Conservation (phyloP, 2,113 vertebrate genomes). For the Pao palembangensis region DNA sequence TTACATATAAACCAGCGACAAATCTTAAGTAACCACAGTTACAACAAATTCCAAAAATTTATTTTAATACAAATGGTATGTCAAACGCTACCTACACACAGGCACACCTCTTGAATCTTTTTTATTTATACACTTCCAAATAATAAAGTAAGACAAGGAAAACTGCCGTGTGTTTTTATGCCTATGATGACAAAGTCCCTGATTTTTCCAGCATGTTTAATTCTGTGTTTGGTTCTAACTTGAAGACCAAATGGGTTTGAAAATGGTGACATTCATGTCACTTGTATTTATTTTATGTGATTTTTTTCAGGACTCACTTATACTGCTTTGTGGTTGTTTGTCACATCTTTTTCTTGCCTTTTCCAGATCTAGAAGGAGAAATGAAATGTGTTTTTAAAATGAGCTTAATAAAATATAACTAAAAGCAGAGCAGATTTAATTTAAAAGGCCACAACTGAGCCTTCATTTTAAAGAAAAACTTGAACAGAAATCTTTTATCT, state of each 20-base stretch:
- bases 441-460: neutral
- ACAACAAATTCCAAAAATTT: neutral
- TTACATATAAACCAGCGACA: too few relatives aligned
- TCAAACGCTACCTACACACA: neutral
- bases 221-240: neutral
- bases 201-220: conserved; percentile 4
- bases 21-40: too few relatives aligned
- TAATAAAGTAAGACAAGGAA: conserved; percentile 32
- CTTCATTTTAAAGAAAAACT: neutral
- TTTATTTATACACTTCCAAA: conserved; percentile 65
- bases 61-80: too few relatives aligned
- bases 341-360: conserved; percentile 76
- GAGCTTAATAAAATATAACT: neutral
- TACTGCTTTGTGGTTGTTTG: conserved; percentile 82
- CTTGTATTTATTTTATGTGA: too few relatives aligned
- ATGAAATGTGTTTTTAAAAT: neutral
- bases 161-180: conserved; percentile 16
- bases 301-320: conserved; percentile 52
- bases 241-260: neutral
- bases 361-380: conserved; percentile 88
- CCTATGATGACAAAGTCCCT: conserved; percentile 4
- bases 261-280: too few relatives aligned
- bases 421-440: neutral
- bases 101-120: conserved; percentile 7
- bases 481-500: too few relatives aligned